Percentiles rank a stretch among this genome's conserved stretches.
These are phyloP conservation scores for Synodontis membranacea DNA, from an alignment of 2,113 vertebrate species.

Conservation along the genomic window DNA sequence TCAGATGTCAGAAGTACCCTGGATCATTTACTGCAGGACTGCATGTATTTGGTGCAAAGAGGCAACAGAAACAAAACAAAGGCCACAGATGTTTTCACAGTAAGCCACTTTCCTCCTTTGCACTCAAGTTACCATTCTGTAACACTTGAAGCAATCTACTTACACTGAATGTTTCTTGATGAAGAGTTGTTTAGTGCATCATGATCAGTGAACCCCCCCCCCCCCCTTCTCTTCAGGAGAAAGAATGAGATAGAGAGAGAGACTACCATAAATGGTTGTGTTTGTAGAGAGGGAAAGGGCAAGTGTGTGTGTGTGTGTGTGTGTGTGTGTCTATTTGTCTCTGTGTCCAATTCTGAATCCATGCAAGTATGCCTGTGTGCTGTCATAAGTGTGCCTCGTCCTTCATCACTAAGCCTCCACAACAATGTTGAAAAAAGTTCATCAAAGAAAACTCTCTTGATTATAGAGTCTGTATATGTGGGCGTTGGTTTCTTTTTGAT, in stretches of 20 bases:
- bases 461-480: conserved; percentile 10
- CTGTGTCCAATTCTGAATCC: conserved; percentile 41
- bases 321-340: conserved; percentile 30
- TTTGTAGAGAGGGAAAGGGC: conserved; percentile 65
- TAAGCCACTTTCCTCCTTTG: neutral
- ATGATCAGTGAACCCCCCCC: neutral
- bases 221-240: conserved; percentile 16
- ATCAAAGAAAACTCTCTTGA: conserved; percentile 6
- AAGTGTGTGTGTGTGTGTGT: conserved; percentile 47
- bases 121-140: neutral
- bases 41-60: neutral
- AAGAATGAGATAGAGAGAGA: conserved; percentile 37
- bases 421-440: neutral
- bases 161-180: conserved; percentile 20
- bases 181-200: conserved; percentile 39
- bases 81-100: neutral
- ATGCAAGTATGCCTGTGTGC: conserved; percentile 47
- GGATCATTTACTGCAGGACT: neutral
- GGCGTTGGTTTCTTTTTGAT: conserved; percentile 18
- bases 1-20: neutral
- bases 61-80: neutral
- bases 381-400: conserved; percentile 29
- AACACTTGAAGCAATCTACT: conserved; percentile 20
- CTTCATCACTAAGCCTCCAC: conserved; percentile 1
- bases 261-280: conserved; percentile 76